phyloP scores from a whole-genome alignment of 2,797 vertebrate genomes.

The Chrysocyon brachyurus region DNA sequence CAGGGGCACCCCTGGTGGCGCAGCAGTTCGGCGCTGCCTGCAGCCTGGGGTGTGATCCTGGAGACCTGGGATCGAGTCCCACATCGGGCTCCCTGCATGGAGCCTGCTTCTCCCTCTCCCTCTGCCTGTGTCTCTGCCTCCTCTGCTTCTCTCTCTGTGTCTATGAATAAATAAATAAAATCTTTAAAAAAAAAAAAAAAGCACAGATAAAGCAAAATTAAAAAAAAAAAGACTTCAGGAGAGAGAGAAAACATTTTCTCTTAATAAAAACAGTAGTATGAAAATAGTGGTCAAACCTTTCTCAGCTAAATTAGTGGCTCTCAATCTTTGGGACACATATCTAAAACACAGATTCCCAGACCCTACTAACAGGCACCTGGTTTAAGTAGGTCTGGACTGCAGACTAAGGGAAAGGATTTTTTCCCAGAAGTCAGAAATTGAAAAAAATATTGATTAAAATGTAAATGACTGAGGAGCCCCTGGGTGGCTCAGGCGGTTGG shows the following conservation, averaged over 20 bases:
- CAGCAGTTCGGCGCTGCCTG: no score
- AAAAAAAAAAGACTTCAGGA: background rate
- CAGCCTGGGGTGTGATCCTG: no score
- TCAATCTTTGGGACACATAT: background rate
- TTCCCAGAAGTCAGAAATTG: background rate
- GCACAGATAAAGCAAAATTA: no score
- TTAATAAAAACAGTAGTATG: background rate
- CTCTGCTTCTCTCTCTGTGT: no score
- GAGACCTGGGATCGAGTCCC: no score
- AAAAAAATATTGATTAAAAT: background rate
- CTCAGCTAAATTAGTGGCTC: background rate
- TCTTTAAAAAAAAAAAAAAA: no score
- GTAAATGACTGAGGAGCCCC: background rate
- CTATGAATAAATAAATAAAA: no score
- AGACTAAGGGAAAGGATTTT: background rate
- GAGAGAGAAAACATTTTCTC: background rate
- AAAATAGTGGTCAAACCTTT: background rate
- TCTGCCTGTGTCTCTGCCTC: no score
- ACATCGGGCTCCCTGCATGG: no score
- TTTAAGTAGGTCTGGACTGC: background rate
- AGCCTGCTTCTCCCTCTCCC: no score
- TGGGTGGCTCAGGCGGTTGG: background rate
- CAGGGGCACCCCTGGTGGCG: background rate
- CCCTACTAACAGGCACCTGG: background rate
- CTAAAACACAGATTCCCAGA: background rate